Evolutionary conservation across 2,888 invertebrate genomes (phyloP).

Genomic region (Phasia obesa): DNA sequence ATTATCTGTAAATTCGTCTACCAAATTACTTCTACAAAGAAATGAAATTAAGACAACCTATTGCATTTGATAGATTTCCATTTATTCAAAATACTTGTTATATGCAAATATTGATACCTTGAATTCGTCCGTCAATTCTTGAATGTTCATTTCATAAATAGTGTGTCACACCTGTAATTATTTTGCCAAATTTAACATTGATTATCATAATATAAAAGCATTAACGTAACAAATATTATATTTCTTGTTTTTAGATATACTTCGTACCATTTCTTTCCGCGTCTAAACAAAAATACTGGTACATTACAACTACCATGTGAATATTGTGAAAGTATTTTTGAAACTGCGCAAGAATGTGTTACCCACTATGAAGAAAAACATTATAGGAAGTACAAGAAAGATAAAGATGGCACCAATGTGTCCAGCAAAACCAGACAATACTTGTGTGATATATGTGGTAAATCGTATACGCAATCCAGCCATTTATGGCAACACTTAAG

Average conservation of each 20-base stretch:
- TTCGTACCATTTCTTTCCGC: conserved; percentile 80
- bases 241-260: conserved; percentile 75
- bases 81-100: too few species aligned
- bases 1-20: too few species aligned
- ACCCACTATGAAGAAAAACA: conserved; percentile 85
- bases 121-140: too few species aligned
- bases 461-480: conserved; percentile 85
- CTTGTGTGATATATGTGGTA: conserved; percentile 86
- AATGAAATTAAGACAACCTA: too few species aligned
- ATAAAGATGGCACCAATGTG: conserved; percentile 76
- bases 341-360: conserved; percentile 79
- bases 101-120: too few species aligned
- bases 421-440: conserved; percentile 82
- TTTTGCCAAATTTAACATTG: too few species aligned
- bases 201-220: too few species aligned
- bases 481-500: conserved; percentile 87
- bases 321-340: conserved; percentile 79
- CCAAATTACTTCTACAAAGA: too few species aligned
- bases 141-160: too few species aligned
- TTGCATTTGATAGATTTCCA: too few species aligned
- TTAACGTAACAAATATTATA: too few species aligned
- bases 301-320: conserved; percentile 79
- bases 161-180: too few species aligned
- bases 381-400: conserved; percentile 83
- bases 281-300: conserved; percentile 74